These are phyloP conservation scores for Pteronura brasiliensis DNA, from an alignment of 2,113 vertebrate species.

Conservation along the genomic window DNA sequence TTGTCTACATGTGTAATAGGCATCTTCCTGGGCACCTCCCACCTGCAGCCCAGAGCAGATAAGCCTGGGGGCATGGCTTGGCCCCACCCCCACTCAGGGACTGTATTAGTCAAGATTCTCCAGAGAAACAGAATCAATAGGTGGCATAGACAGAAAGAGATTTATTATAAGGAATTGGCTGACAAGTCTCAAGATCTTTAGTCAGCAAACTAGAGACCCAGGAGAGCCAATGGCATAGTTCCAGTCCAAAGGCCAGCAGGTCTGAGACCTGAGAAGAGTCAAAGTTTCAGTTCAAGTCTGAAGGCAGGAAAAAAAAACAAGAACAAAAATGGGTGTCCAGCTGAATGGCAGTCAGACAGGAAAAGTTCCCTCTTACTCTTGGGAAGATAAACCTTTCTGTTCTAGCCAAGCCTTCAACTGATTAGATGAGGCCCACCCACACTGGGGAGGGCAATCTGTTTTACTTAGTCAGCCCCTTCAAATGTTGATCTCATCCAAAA, in stretches of 20 bases:
- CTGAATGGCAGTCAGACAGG: not conserved
- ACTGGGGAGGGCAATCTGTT: not conserved
- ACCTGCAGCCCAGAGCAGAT: not conserved
- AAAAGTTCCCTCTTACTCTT: not conserved
- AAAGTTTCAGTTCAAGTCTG: not conserved
- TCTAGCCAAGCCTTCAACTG: not conserved
- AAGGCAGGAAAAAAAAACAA: not conserved
- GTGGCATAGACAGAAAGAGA: not conserved
- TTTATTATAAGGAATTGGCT: not conserved
- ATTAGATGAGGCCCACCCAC: not conserved
- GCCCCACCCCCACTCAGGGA: not conserved
- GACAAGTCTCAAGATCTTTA: not conserved
- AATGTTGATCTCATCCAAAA: not conserved
- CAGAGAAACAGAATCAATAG: not conserved
- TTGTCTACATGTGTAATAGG: not conserved
- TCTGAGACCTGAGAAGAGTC: not conserved
- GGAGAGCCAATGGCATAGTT: not conserved
- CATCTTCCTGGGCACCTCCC: not conserved
- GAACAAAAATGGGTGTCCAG: too few relatives aligned
- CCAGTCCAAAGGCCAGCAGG: not conserved
- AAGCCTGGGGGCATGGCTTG: not conserved
- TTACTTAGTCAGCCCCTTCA: not conserved
- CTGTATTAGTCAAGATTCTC: not conserved
- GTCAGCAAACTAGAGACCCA: not conserved
- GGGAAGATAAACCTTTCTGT: not conserved